Evolutionary conservation across 2,888 invertebrate species (phyloP).

Genomic region (Phalera bucephala): DNA sequence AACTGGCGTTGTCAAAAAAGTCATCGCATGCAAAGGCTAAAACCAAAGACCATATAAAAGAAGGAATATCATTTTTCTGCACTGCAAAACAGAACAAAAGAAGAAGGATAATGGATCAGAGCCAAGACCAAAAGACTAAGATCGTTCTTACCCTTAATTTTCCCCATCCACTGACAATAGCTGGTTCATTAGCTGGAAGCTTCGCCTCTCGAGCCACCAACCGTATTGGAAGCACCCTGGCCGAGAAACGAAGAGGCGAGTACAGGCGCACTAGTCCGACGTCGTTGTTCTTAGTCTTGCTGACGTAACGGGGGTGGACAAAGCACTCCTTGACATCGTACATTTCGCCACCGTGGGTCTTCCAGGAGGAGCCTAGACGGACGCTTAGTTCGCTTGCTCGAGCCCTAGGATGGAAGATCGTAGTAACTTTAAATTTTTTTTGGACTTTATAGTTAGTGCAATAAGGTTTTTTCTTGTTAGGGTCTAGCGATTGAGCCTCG

Average conservation of each 20-base stretch:
- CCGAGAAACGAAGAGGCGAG: conserved; percentile 61
- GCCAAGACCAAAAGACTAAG: too few relatives aligned
- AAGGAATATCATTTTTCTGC: too few relatives aligned
- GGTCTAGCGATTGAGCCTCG: too few relatives aligned
- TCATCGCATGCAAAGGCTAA: too few relatives aligned
- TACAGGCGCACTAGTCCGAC: conserved; percentile 71
- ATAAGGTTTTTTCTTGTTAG: too few relatives aligned
- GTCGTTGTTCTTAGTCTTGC: conserved; percentile 70
- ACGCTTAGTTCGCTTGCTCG: conserved; percentile 64
- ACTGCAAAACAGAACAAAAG: too few relatives aligned
- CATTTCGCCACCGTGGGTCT: conserved; percentile 76
- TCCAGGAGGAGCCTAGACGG: conserved; percentile 77
- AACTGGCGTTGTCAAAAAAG: too few relatives aligned
- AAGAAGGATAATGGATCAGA: too few relatives aligned
- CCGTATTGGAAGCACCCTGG: conserved; percentile 61
- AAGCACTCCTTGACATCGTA: conserved; percentile 66
- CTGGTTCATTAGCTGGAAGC: conserved; percentile 51
- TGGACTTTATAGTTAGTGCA: too few relatives aligned
- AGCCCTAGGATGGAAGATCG: conserved; percentile 44
- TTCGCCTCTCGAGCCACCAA: conserved; percentile 49
- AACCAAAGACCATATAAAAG: too few relatives aligned
- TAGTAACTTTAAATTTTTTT: too few relatives aligned
- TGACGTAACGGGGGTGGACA: conserved; percentile 71
- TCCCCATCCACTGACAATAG: conserved; percentile 77
- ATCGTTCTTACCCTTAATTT: conserved; percentile 49